Evolutionary conservation across 2,113 vertebrate species (phyloP).

Genomic region (Scortum barcoo): DNA sequence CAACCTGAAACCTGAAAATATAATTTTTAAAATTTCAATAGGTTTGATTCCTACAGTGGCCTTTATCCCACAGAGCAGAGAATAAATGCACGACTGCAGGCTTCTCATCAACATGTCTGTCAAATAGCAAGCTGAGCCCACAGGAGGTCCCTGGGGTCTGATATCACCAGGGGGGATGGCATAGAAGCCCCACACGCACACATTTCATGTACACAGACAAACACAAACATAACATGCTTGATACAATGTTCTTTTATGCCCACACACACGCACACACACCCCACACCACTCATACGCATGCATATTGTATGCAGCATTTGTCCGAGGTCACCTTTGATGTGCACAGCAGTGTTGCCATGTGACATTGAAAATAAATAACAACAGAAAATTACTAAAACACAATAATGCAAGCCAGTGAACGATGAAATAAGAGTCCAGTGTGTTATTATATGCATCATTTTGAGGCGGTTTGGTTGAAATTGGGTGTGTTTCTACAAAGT

Average conservation of each 20-base stretch:
- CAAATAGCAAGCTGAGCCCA: slow-evolving; percentile 45
- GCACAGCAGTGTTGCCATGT: slow-evolving; percentile 21
- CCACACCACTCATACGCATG: background rate
- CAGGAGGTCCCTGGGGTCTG: slow-evolving; percentile 32
- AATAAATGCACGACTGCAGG: slow-evolving; percentile 20
- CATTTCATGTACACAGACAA: background rate
- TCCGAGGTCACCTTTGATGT: slow-evolving; percentile 45
- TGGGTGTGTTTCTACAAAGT: background rate
- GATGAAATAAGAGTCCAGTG: slow-evolving; percentile 30
- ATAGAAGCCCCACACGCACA: background rate
- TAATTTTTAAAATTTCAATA: background rate
- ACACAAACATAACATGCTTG: slow-evolving; percentile 18
- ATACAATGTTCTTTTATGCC: slow-evolving; percentile 5
- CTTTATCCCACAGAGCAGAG: slow-evolving; percentile 20
- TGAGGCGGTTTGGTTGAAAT: background rate
- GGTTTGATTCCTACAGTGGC: background rate
- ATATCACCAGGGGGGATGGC: slow-evolving; percentile 32
- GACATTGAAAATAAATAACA: slow-evolving; percentile 32
- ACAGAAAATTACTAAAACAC: slow-evolving; percentile 16
- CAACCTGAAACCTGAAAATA: background rate
- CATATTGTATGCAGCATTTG: slow-evolving; percentile 24
- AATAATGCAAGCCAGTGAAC: slow-evolving; percentile 44
- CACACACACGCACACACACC: background rate
- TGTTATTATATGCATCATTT: slow-evolving; percentile 10
- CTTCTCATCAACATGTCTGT: slow-evolving; percentile 55